A percentile compares a stretch with the other conserved stretches of the same genome.
phyloP scores from a whole-genome alignment of 2,113 vertebrate genomes.

The Prietella phreatophila region DNA sequence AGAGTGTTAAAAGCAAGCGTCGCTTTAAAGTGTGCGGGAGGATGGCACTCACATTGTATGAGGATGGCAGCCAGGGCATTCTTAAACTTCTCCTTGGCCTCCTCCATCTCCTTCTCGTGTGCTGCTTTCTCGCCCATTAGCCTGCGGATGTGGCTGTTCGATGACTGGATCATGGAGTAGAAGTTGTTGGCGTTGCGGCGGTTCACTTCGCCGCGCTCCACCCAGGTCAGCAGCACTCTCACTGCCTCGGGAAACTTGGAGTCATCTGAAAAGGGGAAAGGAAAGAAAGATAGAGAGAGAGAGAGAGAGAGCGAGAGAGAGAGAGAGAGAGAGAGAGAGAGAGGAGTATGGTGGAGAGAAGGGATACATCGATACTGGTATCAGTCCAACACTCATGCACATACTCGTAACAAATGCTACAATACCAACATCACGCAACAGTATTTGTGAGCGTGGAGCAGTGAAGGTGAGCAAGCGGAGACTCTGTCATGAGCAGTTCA shows the following conservation, averaged over 20 bases:
- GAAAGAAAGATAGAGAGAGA: constrained; percentile 10
- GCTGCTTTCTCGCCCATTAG: constrained; percentile 85
- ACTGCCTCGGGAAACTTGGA: constrained; percentile 87
- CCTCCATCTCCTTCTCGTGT: constrained; percentile 95
- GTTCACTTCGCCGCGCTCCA: constrained; percentile 93
- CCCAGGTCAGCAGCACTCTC: constrained; percentile 89
- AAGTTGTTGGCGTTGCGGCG: constrained; percentile 94
- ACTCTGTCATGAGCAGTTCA: not conserved
- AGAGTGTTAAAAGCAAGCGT: constrained; percentile 12
- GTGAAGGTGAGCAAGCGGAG: not conserved
- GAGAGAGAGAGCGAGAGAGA: no score
- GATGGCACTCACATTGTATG: constrained; percentile 80
- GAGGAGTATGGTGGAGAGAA: not conserved
- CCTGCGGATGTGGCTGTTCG: constrained; percentile 90
- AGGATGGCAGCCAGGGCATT: constrained; percentile 89
- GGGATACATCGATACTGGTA: not conserved
- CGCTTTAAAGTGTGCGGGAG: constrained; percentile 10
- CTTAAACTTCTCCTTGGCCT: constrained; percentile 95
- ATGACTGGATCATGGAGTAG: constrained; percentile 97
- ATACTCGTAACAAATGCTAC: not conserved
- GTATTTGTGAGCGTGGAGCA: not conserved
- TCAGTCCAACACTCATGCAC: not conserved
- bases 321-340: constrained; percentile 16
- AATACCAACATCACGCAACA: not conserved
- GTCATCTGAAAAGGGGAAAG: constrained; percentile 76